Evolutionary conservation across 2,797 vertebrate genomes (phyloP), one percentile per base, ranked within the genome.

Genomic region (Picus viridis): DNA sequence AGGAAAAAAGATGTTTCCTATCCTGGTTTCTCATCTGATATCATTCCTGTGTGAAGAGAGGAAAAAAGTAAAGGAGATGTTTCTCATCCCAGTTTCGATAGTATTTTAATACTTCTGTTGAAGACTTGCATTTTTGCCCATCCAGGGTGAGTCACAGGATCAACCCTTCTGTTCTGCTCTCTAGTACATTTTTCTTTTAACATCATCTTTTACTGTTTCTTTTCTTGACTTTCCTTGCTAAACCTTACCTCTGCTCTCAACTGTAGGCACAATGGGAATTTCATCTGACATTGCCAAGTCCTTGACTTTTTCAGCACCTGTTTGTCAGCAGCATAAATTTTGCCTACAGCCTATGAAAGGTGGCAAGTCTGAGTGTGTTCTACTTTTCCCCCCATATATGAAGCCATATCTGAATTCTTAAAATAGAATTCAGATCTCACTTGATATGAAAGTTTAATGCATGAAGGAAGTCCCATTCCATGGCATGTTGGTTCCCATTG

Each of bases 201-300:
- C 27, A 41, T 73, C 27, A 24, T 10, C 19, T n/a, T 73, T n/a
- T 27, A 5, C 32, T 54, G 23, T 77, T 68, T 39, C 23, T 80
- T 6, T 68, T 16, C 5, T 19, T 23, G 10, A 22, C 18, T 86
- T 80, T 24, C 32, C 39, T 61, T 67, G 16, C 47, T 49, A 2
- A 16, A 39, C 12, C 15, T 63, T 45, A 3, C 3, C 23, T 53
- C 24, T 61, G 30, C 49, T 63, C 63, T 24, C 2, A 2, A 43
- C n/a, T 12, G 19, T 1, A 2, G 58, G 58, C n/a, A 5, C 1
- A 7, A 1, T 34, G 58, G 72, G 3, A 30, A 20, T 65, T 30
- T 32, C 58, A 24, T 63, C 10, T 2, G 9, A 17, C 13, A 1
- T 5, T 75, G 47, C 68, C n/a, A 47, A 23, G 30, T 64, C 49